Conservation (phyloP, 2,888 invertebrate species). For the Eretmocerus hayati region DNA sequence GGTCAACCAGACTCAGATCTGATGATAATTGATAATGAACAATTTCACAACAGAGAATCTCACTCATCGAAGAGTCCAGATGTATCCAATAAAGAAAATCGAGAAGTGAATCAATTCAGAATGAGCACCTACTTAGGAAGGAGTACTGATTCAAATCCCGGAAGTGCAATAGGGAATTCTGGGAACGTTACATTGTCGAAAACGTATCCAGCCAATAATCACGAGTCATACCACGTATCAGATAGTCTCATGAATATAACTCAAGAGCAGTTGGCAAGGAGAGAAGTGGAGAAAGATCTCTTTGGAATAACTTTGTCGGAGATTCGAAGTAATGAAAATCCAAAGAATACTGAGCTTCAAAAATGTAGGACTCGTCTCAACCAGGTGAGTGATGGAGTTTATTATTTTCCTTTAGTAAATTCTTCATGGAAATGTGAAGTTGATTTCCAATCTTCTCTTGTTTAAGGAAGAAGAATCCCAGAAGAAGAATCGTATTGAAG, state of each 20-base stretch:
- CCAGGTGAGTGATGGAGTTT: not conserved
- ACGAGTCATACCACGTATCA: conserved; percentile 1
- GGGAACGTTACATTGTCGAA: too few species aligned
- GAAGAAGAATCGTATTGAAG: too few species aligned
- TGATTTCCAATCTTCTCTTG: conserved; percentile 11
- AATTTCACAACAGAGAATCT: conserved; percentile 6
- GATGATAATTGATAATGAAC: conserved; percentile 4
- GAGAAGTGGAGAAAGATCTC: conserved; percentile 31
- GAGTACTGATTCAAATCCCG: too few species aligned
- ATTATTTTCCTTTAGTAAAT: conserved; percentile 1
- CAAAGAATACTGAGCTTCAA: too few species aligned
- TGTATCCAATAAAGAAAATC: conserved; percentile 15
- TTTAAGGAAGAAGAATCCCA: too few species aligned
- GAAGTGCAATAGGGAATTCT: conserved; percentile 1
- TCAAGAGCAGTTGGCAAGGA: conserved; percentile 26
- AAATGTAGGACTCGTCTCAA: too few species aligned
- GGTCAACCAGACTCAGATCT: too few species aligned
- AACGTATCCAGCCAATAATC: not conserved
- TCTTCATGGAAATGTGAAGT: not conserved
- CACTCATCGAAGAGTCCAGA: conserved; percentile 4
- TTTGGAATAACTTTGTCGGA: conserved; percentile 23
- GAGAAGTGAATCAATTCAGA: too few species aligned
- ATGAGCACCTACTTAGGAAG: too few species aligned
- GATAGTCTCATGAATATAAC: conserved; percentile 29
- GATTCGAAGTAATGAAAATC: not conserved